Percentiles rank a stretch among this genome's conserved stretches.
phyloP scores from a whole-genome alignment of 2,888 invertebrate species.

The Dasysyrphus albostriatus region DNA sequence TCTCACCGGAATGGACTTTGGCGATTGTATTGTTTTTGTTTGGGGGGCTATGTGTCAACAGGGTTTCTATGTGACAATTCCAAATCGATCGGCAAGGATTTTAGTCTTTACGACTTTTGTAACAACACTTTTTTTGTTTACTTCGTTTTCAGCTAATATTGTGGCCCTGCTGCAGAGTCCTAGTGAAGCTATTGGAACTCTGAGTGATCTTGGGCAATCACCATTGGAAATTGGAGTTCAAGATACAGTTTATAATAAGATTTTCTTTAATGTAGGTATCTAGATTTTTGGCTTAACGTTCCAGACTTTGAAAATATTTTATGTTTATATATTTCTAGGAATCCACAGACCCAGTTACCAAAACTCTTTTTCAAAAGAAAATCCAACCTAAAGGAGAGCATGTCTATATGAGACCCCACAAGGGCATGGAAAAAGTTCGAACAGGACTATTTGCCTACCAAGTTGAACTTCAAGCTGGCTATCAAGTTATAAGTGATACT shows the following conservation, averaged over 20 bases:
- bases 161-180: constrained; percentile 87
- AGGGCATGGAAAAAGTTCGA: constrained; percentile 86
- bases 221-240: constrained; percentile 86
- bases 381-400: constrained; percentile 85
- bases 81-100: constrained; percentile 85
- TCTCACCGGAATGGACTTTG: constrained; percentile 78
- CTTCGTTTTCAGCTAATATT: constrained; percentile 88
- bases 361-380: constrained; percentile 85
- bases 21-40: constrained; percentile 85
- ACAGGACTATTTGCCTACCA: constrained; percentile 86
- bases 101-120: constrained; percentile 86
- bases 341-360: constrained; percentile 85
- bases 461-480: constrained; percentile 86
- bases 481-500: constrained; percentile 86
- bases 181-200: constrained; percentile 85
- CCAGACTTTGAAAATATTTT: not conserved
- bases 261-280: constrained; percentile 86
- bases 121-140: constrained; percentile 86
- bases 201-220: constrained; percentile 86
- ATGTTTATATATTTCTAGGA: constrained; percentile 82
- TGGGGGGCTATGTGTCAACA: constrained; percentile 87
- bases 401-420: constrained; percentile 85
- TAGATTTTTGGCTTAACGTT: too few species aligned
- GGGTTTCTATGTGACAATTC: constrained; percentile 85
- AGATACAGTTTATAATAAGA: constrained; percentile 86